Evolutionary conservation across 2,113 vertebrate genomes (phyloP).

Genomic region (Hylia prasina): DNA sequence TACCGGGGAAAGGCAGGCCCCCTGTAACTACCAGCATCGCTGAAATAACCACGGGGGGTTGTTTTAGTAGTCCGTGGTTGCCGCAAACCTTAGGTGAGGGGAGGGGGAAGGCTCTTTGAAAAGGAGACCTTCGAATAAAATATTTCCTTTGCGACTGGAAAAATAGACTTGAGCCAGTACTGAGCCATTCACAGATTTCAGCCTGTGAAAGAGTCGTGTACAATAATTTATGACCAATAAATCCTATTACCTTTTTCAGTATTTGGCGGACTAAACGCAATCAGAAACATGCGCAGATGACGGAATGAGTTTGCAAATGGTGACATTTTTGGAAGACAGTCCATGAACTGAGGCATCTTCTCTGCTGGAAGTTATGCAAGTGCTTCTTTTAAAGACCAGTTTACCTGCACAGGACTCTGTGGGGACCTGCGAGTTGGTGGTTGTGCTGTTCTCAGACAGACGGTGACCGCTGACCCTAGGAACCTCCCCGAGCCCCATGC

Average conservation of each 20-base stretch:
- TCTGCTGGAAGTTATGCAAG: background rate
- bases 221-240: background rate
- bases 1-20: background rate
- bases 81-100: background rate
- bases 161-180: background rate
- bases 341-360: background rate
- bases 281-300: background rate
- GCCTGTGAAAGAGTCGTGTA: background rate
- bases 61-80: background rate
- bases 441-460: background rate
- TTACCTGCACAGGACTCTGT: background rate
- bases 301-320: background rate
- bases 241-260: background rate
- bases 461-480: background rate
- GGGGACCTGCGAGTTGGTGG: background rate
- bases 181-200: background rate
- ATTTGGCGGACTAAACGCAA: background rate
- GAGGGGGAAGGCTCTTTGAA: background rate
- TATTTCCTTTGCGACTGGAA: background rate
- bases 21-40: background rate
- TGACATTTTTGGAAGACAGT: background rate
- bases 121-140: background rate
- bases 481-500: background rate
- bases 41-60: background rate
- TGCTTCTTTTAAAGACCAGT: background rate